Conservation (phyloP, 2,888 invertebrate species). For the Thereva nobilitata region DNA sequence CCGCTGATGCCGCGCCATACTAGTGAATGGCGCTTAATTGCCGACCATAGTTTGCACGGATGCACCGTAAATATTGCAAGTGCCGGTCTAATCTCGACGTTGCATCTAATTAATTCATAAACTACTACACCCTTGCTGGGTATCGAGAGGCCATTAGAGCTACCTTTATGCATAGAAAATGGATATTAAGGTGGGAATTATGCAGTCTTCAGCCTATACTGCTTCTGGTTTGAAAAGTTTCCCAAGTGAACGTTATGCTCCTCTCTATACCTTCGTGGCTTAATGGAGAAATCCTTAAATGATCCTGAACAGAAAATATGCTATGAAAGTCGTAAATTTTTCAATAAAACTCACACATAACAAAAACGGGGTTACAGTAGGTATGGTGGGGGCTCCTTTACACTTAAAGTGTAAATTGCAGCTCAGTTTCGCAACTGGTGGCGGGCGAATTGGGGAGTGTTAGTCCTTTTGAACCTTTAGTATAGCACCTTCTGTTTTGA, state of each 20-base stretch:
- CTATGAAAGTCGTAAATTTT: slow-evolving; percentile 28
- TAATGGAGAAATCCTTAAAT: neutral
- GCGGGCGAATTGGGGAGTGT: no score
- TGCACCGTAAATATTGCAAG: slow-evolving; percentile 38
- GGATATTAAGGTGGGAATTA: neutral
- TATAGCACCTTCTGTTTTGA: no score
- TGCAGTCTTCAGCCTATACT: neutral
- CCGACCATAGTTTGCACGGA: slow-evolving; percentile 39
- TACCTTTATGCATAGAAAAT: neutral
- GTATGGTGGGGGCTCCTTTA: no score
- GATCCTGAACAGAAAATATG: slow-evolving; percentile 12
- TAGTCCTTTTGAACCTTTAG: no score
- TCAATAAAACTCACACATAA: slow-evolving; percentile 14
- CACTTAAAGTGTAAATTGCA: no score
- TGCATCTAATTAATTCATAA: slow-evolving; percentile 31
- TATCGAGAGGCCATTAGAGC: neutral
- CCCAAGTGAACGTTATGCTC: no score
- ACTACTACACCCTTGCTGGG: neutral
- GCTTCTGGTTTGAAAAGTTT: neutral
- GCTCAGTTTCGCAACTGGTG: no score
- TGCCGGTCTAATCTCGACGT: slow-evolving; percentile 35
- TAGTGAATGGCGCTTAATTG: slow-evolving; percentile 30
- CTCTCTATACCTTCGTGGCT: no score
- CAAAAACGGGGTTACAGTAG: no score
- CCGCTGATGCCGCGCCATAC: slow-evolving; percentile 13